Evolutionary conservation across 2,888 invertebrate genomes (phyloP), one percentile per base, ranked within the genome.

Genomic region (Chrysomela aeneicollis): DNA sequence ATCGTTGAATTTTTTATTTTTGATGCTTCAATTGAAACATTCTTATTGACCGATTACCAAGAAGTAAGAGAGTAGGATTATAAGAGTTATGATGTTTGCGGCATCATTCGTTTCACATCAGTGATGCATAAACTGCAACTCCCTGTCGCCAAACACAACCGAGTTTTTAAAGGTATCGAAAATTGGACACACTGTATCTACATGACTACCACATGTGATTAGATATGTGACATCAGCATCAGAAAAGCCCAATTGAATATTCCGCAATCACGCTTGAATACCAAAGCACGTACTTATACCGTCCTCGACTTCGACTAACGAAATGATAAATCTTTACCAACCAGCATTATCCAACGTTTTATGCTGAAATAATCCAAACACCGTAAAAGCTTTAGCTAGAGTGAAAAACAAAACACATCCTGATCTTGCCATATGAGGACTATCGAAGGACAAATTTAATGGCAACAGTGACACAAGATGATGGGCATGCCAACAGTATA

Each of bases 321-420:
- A 57, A 57, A 57, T 42, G 10, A 47, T 26, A 15, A 42, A 42
- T 42, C 42, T 42, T 42, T 15, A 15, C 10, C 8, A 57, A 26
- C 0, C 10, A 46, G 47, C 42, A 42, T 55, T 19, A 42, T 55
- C 42, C 55, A 42, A 55, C 46, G 21, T 30, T 57, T 30, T 46
- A 57, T 57, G 57, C n/a, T 46, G 3, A 35, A 46, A 47, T 47
- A 46, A 46, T 57, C 46, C 42, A 46, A 57, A 46, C 30, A 55
- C 15, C 55, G 19, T 32, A 30, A 2, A 19, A n/a, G 17, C 42
- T 42, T 42, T 26, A 26, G 26, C 26, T 1, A 15, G 17, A 57
- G 17, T 17, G 30, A 9, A 46, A 37, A 22, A 57, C 57, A 26
- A 46, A 57, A 49, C 49, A 57, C 22, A 57, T 57, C 47, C 57